These are phyloP conservation scores for Melanotaenia boesemani DNA, from an alignment of 2,797 vertebrate genomes.

Conservation along the genomic window DNA sequence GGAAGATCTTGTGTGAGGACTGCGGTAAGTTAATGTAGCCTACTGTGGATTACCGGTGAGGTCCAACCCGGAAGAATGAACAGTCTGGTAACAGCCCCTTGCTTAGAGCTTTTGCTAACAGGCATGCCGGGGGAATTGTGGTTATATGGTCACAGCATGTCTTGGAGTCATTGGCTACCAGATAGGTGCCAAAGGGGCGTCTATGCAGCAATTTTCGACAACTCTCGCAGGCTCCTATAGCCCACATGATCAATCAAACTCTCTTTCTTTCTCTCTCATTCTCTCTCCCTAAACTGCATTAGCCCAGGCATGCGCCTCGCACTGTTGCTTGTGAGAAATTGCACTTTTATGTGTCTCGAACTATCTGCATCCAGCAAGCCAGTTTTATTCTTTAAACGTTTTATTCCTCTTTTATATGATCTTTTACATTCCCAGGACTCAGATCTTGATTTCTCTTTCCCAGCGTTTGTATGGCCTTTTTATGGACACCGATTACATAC, in stretches of 20 bases:
- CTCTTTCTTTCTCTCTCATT: conserved; percentile 69
- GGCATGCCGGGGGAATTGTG: conserved; percentile 39
- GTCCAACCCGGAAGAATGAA: conserved; percentile 78
- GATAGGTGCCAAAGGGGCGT: conserved; percentile 80
- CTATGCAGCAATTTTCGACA: conserved; percentile 85
- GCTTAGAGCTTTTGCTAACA: conserved; percentile 44
- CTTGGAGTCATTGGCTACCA: conserved; percentile 70
- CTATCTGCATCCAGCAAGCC: conserved; percentile 67
- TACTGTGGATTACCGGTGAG: conserved; percentile 71
- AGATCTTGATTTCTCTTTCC: not conserved
- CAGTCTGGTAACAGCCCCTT: conserved; percentile 43
- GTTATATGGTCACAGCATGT: conserved; percentile 54
- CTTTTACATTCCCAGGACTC: not conserved
- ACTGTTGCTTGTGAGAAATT: conserved; percentile 81
- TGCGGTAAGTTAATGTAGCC: conserved; percentile 91
- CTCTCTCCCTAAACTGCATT: conserved; percentile 70
- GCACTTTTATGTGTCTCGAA: conserved; percentile 64
- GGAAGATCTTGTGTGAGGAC: conserved; percentile 93
- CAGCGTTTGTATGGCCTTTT: not conserved
- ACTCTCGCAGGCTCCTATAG: conserved; percentile 80
- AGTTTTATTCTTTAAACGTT: conserved; percentile 35
- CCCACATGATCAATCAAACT: conserved; percentile 83
- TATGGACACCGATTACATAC: not conserved
- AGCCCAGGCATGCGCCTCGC: conserved; percentile 77
- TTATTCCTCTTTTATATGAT: not conserved